These are phyloP conservation scores for Phrynocephalus forsythii DNA, from an alignment of 2,797 vertebrate species.

Conservation along the genomic window DNA sequence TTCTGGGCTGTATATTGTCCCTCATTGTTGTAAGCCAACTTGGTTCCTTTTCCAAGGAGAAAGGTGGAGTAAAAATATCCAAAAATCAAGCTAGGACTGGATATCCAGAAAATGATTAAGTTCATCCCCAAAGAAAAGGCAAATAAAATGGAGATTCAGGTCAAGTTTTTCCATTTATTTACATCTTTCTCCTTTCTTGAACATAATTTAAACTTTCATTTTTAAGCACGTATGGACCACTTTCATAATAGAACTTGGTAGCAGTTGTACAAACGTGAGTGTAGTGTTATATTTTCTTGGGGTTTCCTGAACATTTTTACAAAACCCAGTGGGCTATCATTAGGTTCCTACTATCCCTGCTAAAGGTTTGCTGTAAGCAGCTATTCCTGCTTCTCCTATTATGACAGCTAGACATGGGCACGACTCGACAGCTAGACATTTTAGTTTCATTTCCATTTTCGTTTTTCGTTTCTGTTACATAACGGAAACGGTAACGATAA, in stretches of 20 bases:
- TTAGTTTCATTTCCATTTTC: too few relatives aligned
- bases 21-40: too few relatives aligned
- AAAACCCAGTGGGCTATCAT: slow-evolving; percentile 16
- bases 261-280: slow-evolving; percentile 1
- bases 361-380: slow-evolving; percentile 6
- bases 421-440: too few relatives aligned
- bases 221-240: background rate
- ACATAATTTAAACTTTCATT: slow-evolving; percentile 27
- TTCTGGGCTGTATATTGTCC: too few relatives aligned
- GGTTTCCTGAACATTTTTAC: slow-evolving; percentile 23
- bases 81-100: background rate
- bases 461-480: too few relatives aligned
- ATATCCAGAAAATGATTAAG: too few relatives aligned
- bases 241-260: slow-evolving; percentile 16
- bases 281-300: slow-evolving; percentile 29
- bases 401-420: too few relatives aligned
- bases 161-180: background rate
- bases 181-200: slow-evolving; percentile 60
- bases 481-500: too few relatives aligned
- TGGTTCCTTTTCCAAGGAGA: too few relatives aligned
- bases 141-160: background rate
- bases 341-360: slow-evolving; percentile 17
- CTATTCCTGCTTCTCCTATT: background rate
- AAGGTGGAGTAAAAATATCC: too few relatives aligned
- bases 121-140: too few relatives aligned